Evolutionary conservation across 2,113 vertebrate species (phyloP), one percentile per base, ranked within the genome.

Genomic region (Willisornis vidua): DNA sequence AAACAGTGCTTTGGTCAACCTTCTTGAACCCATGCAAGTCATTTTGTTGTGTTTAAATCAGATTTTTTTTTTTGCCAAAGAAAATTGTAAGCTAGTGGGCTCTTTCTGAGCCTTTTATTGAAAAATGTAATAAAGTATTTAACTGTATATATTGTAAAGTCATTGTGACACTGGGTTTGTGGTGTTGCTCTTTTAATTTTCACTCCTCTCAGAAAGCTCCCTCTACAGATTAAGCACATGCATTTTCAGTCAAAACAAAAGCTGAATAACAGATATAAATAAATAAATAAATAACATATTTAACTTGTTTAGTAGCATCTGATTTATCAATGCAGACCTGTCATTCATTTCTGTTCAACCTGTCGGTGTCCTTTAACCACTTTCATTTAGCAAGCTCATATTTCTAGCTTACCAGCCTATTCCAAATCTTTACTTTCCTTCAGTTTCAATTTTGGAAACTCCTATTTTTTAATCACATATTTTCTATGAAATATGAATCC

Each of bases 1-100:
- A 97, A 85, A 39, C 90, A 97, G 92, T 94, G 95, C 96, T 97
- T 98, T 97, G 97, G 97, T 98, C 95, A 97, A 97, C 96, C 95
- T 94, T 95, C 97, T 92, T 98, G 97, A 98, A 98, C 97, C 92
- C 89, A 74, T 58, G 65, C 90, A 96, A 97, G 95, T 46, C 85
- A 97, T 97, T 97, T 97, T 25, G 10, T 94, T 98, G 78, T 97
- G 85, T 97, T 97, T 96, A 96, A 97, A 95, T 74, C 88, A 76
- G 73, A 41, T 14, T 39, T 39, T 39, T 39, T 91, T 88, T 88
- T 94, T 94, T 90, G 77, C 97, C 96, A 97, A 98, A 96, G 93
- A 98, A 97, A 98, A 97, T 97, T 89, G 85, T 90, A 96, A 96
- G 76, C 79, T 91, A 89, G 94, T 97, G 62, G 54, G 66, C 26